Conservation (phyloP, 2,888 invertebrate genomes). For the Catocala sponsa region DNA sequence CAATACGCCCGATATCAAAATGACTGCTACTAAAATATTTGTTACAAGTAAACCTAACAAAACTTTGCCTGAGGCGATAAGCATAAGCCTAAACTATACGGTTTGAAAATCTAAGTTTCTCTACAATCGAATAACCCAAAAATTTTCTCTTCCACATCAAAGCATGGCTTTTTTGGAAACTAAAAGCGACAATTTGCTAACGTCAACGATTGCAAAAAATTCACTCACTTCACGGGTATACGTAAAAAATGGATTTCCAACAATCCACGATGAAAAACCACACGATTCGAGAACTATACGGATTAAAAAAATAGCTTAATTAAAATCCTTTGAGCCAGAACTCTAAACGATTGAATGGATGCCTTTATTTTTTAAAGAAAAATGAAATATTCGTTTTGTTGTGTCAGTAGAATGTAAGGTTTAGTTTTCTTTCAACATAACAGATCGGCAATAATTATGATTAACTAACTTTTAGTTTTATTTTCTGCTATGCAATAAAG, state of each 20-base stretch:
- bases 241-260: slow-evolving; percentile 8
- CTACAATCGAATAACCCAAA: neutral
- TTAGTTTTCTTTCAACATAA: slow-evolving; percentile 1
- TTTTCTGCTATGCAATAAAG: too few species aligned
- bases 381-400: slow-evolving; percentile 38
- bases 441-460: too few species aligned
- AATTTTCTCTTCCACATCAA: neutral
- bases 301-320: slow-evolving; percentile 42
- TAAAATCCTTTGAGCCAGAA: slow-evolving; percentile 40
- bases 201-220: slow-evolving; percentile 5
- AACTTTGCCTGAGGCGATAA: too few species aligned
- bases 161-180: neutral
- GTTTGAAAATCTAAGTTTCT: too few species aligned
- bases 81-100: too few species aligned
- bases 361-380: slow-evolving; percentile 17
- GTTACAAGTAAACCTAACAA: too few species aligned
- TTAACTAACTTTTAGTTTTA: too few species aligned
- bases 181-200: neutral
- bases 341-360: slow-evolving; percentile 28
- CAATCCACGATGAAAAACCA: slow-evolving; percentile 20
- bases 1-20: too few species aligned
- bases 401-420: slow-evolving; percentile 13
- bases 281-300: slow-evolving; percentile 28
- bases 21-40: too few species aligned
- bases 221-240: neutral